Conservation (phyloP, 2,797 vertebrate species). For the Propithecus perrieri region DNA sequence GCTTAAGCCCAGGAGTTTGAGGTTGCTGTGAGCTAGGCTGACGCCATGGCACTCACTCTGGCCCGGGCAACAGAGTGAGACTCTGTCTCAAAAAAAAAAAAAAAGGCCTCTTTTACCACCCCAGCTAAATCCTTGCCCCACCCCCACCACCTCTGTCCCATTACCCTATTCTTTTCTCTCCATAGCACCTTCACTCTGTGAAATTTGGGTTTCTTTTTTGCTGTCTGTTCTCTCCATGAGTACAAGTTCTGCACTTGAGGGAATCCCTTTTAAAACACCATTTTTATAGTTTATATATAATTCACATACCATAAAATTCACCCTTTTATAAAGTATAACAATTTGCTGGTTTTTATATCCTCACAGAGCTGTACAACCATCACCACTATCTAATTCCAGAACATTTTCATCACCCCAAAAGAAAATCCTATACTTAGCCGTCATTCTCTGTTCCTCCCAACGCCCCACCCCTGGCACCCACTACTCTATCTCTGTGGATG, state of each 20-base stretch:
- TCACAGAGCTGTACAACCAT: background rate
- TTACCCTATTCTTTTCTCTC: background rate
- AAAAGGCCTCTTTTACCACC: background rate
- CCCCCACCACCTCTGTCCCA: background rate
- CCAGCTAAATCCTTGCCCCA: background rate
- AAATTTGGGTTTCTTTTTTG: background rate
- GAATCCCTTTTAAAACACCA: background rate
- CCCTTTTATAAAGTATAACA: background rate
- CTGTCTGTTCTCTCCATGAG: background rate
- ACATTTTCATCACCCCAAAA: background rate
- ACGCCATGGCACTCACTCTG: no score
- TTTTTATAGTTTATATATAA: background rate
- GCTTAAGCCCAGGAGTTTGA: no score
- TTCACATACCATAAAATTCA: background rate
- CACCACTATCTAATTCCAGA: background rate
- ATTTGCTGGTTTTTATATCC: background rate
- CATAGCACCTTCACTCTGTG: background rate
- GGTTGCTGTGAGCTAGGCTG: no score
- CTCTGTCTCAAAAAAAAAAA: no score
- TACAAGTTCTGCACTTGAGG: background rate
- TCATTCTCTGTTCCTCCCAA: background rate
- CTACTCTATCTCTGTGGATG: background rate
- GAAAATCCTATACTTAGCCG: background rate
- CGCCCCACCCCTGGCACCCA: accelerated
- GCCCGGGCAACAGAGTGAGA: no score